These are phyloP conservation scores for Anastrepha obliqua DNA, from an alignment of 1,140 invertebrate genomes.

Conservation along the genomic window DNA sequence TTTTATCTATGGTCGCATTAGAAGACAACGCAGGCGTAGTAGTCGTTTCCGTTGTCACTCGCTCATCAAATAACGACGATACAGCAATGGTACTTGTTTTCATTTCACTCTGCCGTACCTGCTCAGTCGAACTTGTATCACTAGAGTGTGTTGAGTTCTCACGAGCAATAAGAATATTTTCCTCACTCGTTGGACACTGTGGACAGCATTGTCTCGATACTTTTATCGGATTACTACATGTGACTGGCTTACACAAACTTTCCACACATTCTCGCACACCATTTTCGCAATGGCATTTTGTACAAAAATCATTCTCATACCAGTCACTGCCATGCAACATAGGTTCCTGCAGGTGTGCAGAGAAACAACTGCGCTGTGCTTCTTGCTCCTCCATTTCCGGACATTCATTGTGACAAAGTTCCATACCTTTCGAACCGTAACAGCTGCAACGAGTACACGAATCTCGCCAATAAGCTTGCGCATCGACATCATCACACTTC, in stretches of 20 bases:
- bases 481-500: slow-evolving; percentile 53
- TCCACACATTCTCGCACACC: slow-evolving; percentile 51
- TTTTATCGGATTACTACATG: slow-evolving; percentile 59
- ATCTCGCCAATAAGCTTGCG: slow-evolving; percentile 58
- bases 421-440: slow-evolving; percentile 54
- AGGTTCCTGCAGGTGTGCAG: slow-evolving; percentile 44
- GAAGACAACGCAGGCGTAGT: neutral
- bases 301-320: slow-evolving; percentile 61
- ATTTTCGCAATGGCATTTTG: slow-evolving; percentile 58
- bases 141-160: neutral
- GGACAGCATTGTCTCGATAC: slow-evolving; percentile 62
- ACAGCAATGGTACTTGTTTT: neutral
- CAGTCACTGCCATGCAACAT: slow-evolving; percentile 59
- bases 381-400: slow-evolving; percentile 25
- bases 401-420: slow-evolving; percentile 51
- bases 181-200: slow-evolving; percentile 55
- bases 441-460: slow-evolving; percentile 63
- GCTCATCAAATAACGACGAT: too few relatives aligned
- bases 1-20: neutral
- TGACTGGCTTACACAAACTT: slow-evolving; percentile 49
- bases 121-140: neutral
- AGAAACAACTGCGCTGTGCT: slow-evolving; percentile 57
- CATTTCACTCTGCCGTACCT: neutral
- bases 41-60: neutral
- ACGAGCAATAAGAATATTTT: neutral